Percentiles rank a stretch among this genome's conserved stretches.
Evolutionary conservation across 2,888 invertebrate species (phyloP).

Genomic region (Parnassius orleans): DNA sequence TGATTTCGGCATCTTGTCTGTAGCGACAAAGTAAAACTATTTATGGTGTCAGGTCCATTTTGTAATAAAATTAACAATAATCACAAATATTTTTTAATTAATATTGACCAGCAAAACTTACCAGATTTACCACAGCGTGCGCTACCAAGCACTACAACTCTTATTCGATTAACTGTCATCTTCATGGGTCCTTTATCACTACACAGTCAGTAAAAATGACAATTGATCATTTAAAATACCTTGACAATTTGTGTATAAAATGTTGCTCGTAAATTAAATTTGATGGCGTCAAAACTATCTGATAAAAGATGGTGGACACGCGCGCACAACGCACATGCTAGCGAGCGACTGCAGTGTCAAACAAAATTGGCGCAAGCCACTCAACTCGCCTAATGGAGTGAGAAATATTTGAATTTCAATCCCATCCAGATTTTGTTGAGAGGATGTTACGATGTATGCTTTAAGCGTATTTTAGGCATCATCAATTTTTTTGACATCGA

Average conservation of each 20-base stretch:
- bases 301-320: conserved; percentile 64
- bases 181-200: conserved; percentile 74
- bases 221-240: conserved; percentile 42
- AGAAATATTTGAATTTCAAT: conserved; percentile 37
- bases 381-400: conserved; percentile 50
- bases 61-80: background rate
- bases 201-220: conserved; percentile 38
- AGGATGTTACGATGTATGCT: conserved; percentile 15
- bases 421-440: conserved; percentile 31
- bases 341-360: conserved; percentile 69
- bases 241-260: conserved; percentile 20
- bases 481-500: conserved; percentile 9
- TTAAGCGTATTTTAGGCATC: conserved; percentile 2
- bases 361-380: conserved; percentile 70
- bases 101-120: conserved; percentile 61
- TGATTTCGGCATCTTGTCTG: conserved; percentile 54
- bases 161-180: conserved; percentile 89
- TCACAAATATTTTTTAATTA: background rate
- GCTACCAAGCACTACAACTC: conserved; percentile 88
- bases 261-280: conserved; percentile 40
- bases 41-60: background rate
- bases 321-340: conserved; percentile 74
- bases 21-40: conserved; percentile 29
- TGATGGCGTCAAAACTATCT: conserved; percentile 65
- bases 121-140: conserved; percentile 89